phyloP scores from a whole-genome alignment of 1,140 invertebrate genomes.

The Meloidogyne floridensis region DNA sequence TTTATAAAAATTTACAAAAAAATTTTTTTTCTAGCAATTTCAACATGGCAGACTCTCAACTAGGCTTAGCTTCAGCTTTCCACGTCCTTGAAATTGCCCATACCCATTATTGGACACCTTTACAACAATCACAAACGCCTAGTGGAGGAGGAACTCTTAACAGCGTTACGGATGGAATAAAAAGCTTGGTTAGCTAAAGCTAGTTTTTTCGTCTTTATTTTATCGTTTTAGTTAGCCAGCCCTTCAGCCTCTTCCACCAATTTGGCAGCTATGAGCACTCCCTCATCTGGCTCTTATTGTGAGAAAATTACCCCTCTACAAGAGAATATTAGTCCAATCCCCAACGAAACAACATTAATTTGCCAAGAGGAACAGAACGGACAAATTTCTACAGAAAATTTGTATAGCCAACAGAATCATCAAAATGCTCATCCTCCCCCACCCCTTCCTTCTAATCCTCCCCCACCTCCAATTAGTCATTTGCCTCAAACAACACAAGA shows the following conservation, averaged over 20 bases:
- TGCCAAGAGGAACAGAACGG: no score
- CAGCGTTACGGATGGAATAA: not conserved
- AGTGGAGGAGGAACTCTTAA: constrained; percentile 19
- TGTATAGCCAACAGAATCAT: constrained; percentile 8
- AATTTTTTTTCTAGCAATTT: constrained; percentile 69
- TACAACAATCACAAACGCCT: constrained; percentile 52
- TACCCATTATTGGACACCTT: constrained; percentile 86
- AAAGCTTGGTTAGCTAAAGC: constrained; percentile 13
- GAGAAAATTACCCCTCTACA: not conserved
- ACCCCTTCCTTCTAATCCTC: constrained; percentile 43
- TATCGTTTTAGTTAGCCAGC: not conserved
- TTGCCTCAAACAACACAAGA: not conserved
- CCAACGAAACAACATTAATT: not conserved
- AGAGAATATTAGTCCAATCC: not conserved
- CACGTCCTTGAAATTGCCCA: constrained; percentile 90
- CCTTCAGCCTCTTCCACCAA: constrained; percentile 17
- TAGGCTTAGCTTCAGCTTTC: constrained; percentile 83
- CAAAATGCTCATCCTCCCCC: constrained; percentile 35
- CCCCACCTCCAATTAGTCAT: no score
- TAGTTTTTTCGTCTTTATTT: not conserved
- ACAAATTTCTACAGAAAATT: no score
- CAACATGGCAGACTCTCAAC: constrained; percentile 84
- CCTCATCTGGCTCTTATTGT: constrained; percentile 3
- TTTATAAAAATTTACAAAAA: not conserved
- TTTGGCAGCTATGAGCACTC: constrained; percentile 12